phyloP scores from a whole-genome alignment of 2,888 invertebrate species.

The Melieria omissa region DNA sequence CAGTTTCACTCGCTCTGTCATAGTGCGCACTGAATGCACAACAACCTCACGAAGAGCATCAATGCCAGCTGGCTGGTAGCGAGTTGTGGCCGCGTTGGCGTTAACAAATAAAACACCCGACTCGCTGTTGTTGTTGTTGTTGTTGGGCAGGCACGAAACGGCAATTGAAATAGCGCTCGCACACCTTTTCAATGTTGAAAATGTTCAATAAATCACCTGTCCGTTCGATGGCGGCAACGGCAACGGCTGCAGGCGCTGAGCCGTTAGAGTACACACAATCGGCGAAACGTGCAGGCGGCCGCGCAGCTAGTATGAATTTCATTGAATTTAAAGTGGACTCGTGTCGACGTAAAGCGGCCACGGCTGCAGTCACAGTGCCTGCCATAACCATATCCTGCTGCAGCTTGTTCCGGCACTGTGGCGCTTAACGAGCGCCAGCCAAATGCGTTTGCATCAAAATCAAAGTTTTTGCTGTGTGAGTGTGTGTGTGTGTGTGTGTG shows the following conservation, averaged over 20 bases:
- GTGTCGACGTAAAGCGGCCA: conserved; percentile 1
- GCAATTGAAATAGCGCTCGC: conserved; percentile 27
- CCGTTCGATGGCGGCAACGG: not conserved
- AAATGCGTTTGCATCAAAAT: too few species aligned
- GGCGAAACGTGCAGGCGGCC: conserved; percentile 17
- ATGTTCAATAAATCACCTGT: conserved; percentile 18
- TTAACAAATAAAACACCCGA: too few species aligned
- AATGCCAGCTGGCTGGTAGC: too few species aligned
- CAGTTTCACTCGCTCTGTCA: too few species aligned
- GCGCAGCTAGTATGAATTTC: conserved; percentile 20
- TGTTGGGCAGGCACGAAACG: conserved; percentile 11
- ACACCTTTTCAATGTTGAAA: conserved; percentile 27
- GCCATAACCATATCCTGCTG: not conserved
- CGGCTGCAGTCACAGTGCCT: not conserved
- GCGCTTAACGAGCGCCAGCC: not conserved
- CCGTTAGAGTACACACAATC: not conserved
- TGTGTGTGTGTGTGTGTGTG: not conserved
- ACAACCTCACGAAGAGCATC: too few species aligned
- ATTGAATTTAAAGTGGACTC: conserved; percentile 22
- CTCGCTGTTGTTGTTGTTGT: too few species aligned
- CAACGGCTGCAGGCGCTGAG: not conserved
- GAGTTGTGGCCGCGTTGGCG: too few species aligned
- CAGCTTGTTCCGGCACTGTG: too few species aligned
- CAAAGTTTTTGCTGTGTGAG: not conserved
- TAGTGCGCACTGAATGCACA: too few species aligned